Base-by-base conservation (phyloP, 2,888 invertebrate genomes). In the Timema cristinae region DNA sequence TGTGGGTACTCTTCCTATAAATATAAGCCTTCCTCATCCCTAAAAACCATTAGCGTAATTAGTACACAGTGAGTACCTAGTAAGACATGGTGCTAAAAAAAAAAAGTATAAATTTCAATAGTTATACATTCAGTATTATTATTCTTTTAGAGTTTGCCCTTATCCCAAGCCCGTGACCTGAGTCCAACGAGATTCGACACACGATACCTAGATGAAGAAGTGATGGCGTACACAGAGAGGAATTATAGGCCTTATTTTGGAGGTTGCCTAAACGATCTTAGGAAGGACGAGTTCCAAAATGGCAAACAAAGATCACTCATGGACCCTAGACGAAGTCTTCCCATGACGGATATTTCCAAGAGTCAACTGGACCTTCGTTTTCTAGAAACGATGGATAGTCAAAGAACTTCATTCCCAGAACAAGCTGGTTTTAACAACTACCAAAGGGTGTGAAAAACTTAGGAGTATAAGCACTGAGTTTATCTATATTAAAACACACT, bases 111-210 rank as follows among this genome's bases (percentile, higher is more conserved):
- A 32, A 32, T 32, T 32, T 32, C 32, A 32, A 32, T 32, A 32
- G 32, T 32, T 32, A 32, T 32, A 32, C 32, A 32, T 32, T 32
- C 32, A 32, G 32, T 32, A 32, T 32, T 32, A 2, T 32, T 32
- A 32, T 32, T 32, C 4, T 79, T 82, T 51, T 78, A 87, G 87
- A 86, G 86, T 79, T 80, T 86, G 74, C 86, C 86, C 13, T 82
- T 84, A 52, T 82, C 85, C 9, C 63, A 67, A 81, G 84, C 85
- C 66, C 81, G 84, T 75, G 84, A 84, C 66, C 78, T 80, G 67
- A 86, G 85, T 76, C 86, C 86, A 6, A 82, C 84, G 74, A 81
- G 83, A 9, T 84, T 80, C 70, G 81, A 81, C 70, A 75, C 81
- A 6, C 79, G 81, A 71, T 82, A 78, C 74, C 75, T 76, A 49